A percentile compares a stretch with the other conserved stretches of the same genome.
These are phyloP conservation scores for Muntiacus muntjak DNA, from an alignment of 2,113 vertebrate species.

Conservation along the genomic window DNA sequence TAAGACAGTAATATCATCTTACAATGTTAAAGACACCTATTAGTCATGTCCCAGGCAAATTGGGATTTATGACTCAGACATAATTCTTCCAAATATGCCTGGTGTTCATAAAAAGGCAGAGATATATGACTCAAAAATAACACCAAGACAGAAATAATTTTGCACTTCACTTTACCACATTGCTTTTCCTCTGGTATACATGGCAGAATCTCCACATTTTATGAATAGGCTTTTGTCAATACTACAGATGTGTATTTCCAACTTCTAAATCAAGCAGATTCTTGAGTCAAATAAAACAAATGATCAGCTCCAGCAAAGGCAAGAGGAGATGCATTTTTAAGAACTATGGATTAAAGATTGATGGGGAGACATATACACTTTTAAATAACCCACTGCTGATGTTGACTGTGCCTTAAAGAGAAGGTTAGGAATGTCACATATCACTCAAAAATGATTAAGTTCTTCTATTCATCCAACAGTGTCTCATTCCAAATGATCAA, in stretches of 20 bases:
- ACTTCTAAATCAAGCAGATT: constrained; percentile 73
- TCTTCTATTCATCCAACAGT: not conserved
- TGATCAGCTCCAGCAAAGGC: constrained; percentile 45
- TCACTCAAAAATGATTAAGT: constrained; percentile 32
- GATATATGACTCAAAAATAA: constrained; percentile 84
- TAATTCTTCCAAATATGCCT: constrained; percentile 83
- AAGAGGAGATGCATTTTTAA: not conserved
- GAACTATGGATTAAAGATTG: not conserved
- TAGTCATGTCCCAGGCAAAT: constrained; percentile 82
- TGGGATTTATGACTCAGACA: constrained; percentile 83
- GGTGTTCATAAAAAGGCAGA: constrained; percentile 83
- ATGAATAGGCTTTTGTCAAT: constrained; percentile 76
- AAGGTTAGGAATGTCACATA: not conserved
- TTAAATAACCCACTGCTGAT: not conserved
- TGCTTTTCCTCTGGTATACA: constrained; percentile 77
- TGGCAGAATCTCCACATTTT: constrained; percentile 67
- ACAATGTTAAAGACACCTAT: constrained; percentile 80
- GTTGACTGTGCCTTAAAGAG: not conserved
- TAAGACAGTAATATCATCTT: constrained; percentile 78
- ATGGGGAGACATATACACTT: not conserved
- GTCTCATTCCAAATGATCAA: not conserved
- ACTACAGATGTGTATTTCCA: constrained; percentile 71
- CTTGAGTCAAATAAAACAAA: constrained; percentile 66
- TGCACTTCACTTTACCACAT: constrained; percentile 78
- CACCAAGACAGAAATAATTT: constrained; percentile 83